Evolutionary conservation across 2,888 invertebrate genomes (phyloP).

Genomic region (Agriopis aurantiaria): DNA sequence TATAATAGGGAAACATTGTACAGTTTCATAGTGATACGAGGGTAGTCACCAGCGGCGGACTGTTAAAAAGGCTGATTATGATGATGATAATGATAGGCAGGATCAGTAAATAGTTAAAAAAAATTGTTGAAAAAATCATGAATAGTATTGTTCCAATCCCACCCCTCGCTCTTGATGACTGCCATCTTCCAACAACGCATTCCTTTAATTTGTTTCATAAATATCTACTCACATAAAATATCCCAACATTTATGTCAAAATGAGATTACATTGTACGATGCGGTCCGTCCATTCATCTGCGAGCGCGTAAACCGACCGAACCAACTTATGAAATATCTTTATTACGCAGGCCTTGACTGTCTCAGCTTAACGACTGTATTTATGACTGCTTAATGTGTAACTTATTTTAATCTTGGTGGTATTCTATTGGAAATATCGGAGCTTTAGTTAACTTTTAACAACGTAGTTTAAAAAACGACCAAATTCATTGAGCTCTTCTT

Average conservation of each 20-base stretch:
- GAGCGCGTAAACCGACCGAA: constrained; percentile 49
- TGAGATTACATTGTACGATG: constrained; percentile 43
- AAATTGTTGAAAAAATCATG: too few relatives aligned
- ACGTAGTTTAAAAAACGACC: neutral
- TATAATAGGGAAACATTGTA: too few relatives aligned
- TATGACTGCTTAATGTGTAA: constrained; percentile 21
- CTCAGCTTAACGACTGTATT: constrained; percentile 36
- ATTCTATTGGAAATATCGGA: constrained; percentile 6
- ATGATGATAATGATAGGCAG: too few relatives aligned
- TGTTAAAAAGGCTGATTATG: too few relatives aligned
- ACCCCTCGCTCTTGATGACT: neutral
- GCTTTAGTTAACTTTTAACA: neutral
- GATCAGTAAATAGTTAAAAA: too few relatives aligned
- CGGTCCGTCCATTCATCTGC: constrained; percentile 48
- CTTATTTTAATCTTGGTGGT: constrained; percentile 23
- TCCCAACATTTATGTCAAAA: constrained; percentile 44
- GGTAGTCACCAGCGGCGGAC: too few relatives aligned
- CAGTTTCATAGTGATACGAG: too few relatives aligned
- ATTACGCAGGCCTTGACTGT: constrained; percentile 46
- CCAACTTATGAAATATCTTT: constrained; percentile 50
- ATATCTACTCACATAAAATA: constrained; percentile 20
- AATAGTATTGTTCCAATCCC: too few relatives aligned
- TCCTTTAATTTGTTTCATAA: constrained; percentile 25
- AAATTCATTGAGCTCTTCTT: neutral
- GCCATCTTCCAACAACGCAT: constrained; percentile 41